Evolutionary conservation across 2,113 vertebrate genomes (phyloP), one percentile per base, ranked within the genome.

Genomic region (Pheucticus melanocephalus): DNA sequence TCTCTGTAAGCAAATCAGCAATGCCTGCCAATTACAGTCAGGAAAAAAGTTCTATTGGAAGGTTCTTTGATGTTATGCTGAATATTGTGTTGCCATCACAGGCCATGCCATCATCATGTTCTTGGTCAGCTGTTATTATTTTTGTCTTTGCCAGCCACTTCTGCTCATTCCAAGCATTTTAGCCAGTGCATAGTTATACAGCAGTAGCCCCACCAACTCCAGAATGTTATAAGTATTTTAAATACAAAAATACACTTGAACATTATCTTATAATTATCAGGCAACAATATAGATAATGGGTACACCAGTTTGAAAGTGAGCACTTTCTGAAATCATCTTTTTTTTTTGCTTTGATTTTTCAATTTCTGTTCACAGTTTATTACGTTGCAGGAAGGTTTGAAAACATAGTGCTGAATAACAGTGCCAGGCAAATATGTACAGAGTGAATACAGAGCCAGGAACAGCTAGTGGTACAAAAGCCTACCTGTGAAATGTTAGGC

Each of bases 331-430:
- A 97, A 75, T 95, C 31, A 71, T 93, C 27, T 15, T 19, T 45
- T 88, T 53, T 42, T 92, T 78, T 94, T 95, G 35, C 25, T 70
- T 90, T 95, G 22, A 66, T 88, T 92, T 76, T 84, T 94, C 48
- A 12, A 60, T 86, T 80, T 89, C 45, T 82, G 12, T 60, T 90
- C 45, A 87, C 35, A 85, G 30, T 88, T 84, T 82, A 45, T 66
- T 4, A 0, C 56, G 33, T 91, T 94, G 54, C 94, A 87, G 78
- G 75, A 75, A 86, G 51, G 47, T 89, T 85, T 75, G 30, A 83
- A 88, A 86, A 50, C 14, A 25, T 5, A 8, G 28, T 92, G 53
- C 73, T 78, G 64, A 78, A 9, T 72, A 83, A 51, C 64, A 77
- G 42, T 78, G 66, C 68, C 68, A 77, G 86, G 45, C 45, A 88